Percentiles rank a stretch among this genome's conserved stretches.
phyloP scores from a whole-genome alignment of 2,113 vertebrate species.

The Neotoma lepida region DNA sequence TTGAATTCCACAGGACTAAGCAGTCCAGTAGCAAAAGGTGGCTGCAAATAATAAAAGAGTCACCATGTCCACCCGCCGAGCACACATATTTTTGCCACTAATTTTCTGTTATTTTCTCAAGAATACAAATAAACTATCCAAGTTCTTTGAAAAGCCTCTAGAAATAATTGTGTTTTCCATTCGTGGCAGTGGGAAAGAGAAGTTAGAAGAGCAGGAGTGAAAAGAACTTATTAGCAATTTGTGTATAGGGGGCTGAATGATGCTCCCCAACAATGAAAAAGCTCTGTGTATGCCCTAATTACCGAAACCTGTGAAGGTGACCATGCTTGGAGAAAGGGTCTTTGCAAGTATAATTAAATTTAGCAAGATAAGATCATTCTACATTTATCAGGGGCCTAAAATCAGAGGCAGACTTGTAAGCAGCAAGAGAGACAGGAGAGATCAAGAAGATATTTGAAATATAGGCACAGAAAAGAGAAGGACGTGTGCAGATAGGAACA shows the following conservation, averaged over 20 bases:
- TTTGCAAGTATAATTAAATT: slow-evolving; percentile 1
- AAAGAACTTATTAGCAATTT: background rate
- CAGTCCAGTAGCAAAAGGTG: slow-evolving; percentile 1
- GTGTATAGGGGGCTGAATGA: background rate
- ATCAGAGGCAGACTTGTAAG: background rate
- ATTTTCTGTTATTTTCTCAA: slow-evolving; percentile 32
- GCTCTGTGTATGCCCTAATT: background rate
- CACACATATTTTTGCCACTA: slow-evolving; percentile 9
- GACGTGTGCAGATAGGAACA: background rate
- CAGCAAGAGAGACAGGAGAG: background rate
- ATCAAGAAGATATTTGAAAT: background rate
- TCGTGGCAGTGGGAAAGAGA: background rate
- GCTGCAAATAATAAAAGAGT: slow-evolving; percentile 2
- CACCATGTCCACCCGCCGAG: background rate
- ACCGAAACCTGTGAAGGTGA: background rate
- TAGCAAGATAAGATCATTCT: background rate
- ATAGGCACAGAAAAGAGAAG: background rate
- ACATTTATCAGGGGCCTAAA: background rate
- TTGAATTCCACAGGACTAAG: slow-evolving; percentile 8
- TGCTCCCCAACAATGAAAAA: background rate
- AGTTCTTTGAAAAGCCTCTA: background rate
- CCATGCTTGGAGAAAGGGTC: background rate
- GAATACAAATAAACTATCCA: background rate
- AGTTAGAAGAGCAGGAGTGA: background rate
- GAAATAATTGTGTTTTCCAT: slow-evolving; percentile 45